Percentiles rank a stretch among this genome's conserved stretches.
These are phyloP conservation scores for Callimorpha dominula DNA, from an alignment of 2,888 invertebrate species.

Conservation along the genomic window DNA sequence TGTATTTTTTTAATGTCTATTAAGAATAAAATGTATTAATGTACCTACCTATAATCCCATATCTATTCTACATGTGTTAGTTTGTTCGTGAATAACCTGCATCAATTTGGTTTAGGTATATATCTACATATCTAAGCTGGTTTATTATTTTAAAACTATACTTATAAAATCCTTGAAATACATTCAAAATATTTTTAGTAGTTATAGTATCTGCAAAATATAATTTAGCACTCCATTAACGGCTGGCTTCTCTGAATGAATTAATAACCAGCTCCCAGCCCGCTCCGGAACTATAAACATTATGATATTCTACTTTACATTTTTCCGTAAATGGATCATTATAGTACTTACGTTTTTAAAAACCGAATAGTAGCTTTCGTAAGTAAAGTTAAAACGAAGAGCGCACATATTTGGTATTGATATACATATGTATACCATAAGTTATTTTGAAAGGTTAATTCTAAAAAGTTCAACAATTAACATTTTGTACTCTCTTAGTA, in stretches of 20 bases:
- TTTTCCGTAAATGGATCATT: not conserved
- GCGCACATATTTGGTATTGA: too few relatives aligned
- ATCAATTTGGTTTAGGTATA: too few relatives aligned
- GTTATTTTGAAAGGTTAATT: not conserved
- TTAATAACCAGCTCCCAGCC: not conserved
- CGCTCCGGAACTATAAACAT: not conserved
- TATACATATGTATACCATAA: too few relatives aligned
- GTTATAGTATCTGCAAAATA: not conserved
- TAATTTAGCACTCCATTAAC: constrained; percentile 2
- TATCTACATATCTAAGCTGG: too few relatives aligned
- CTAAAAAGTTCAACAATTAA: not conserved
- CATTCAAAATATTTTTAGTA: not conserved
- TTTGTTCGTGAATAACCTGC: too few relatives aligned
- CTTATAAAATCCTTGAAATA: not conserved
- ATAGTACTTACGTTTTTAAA: not conserved
- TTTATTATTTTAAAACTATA: not conserved
- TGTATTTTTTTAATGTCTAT: too few relatives aligned
- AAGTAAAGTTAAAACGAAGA: not conserved
- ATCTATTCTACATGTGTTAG: too few relatives aligned
- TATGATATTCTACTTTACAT: not conserved
- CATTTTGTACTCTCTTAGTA: not conserved
- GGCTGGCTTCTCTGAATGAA: constrained; percentile 1
- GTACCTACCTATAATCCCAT: too few relatives aligned
- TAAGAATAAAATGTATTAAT: too few relatives aligned
- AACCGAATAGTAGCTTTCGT: not conserved